These are phyloP conservation scores for Myotis daubentonii DNA, from an alignment of 2,797 vertebrate species.

Conservation along the genomic window DNA sequence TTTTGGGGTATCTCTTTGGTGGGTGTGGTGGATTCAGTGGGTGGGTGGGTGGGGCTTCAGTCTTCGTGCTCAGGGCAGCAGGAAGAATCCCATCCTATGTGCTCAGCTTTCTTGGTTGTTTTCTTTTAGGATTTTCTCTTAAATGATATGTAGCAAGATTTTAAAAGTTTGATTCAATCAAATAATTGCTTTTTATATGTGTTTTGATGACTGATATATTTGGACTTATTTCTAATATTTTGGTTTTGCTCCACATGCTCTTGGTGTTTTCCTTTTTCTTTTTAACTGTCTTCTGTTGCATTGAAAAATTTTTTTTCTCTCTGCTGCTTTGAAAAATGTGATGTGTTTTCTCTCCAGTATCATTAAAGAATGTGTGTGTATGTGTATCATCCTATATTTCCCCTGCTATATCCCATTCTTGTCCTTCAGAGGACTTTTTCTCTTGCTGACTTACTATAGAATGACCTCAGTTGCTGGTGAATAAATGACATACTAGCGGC, in stretches of 20 bases:
- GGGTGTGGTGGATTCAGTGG: not conserved
- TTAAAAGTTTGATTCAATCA: not conserved
- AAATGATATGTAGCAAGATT: not conserved
- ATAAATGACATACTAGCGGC: not conserved
- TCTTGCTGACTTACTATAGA: not conserved
- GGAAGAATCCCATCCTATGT: not conserved
- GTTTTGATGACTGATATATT: not conserved
- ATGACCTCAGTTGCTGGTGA: not conserved
- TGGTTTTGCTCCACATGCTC: not conserved
- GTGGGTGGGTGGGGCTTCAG: fast-evolving
- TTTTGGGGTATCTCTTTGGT: not conserved
- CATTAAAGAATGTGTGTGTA: no score
- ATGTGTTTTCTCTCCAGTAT: no score
- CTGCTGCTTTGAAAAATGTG: not conserved
- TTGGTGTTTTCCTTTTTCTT: not conserved
- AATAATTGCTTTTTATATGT: not conserved
- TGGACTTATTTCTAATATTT: not conserved
- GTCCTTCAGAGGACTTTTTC: not conserved
- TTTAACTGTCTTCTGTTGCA: not conserved
- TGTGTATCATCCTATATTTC: not conserved
- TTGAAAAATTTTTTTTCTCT: not conserved
- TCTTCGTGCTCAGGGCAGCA: not conserved
- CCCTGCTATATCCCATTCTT: not conserved
- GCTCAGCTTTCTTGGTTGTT: not conserved
- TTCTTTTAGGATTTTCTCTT: not conserved